These are phyloP conservation scores for Drosophila colorata DNA, from an alignment of 2,888 invertebrate genomes.

Conservation along the genomic window DNA sequence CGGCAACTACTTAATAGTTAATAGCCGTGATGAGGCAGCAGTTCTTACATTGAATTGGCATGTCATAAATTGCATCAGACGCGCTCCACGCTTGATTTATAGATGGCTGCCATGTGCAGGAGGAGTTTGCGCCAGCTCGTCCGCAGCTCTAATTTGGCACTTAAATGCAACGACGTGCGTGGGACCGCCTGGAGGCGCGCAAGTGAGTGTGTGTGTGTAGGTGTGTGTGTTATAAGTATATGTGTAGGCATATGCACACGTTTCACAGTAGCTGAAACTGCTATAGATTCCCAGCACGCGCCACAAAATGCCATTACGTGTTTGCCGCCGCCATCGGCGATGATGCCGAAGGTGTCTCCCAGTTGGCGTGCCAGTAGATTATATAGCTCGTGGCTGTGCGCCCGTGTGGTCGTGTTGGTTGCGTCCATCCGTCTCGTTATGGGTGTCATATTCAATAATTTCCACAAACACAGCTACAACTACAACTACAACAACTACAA, in stretches of 20 bases:
- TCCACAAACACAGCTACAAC: slow-evolving; percentile 13
- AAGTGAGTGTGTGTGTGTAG: slow-evolving; percentile 5
- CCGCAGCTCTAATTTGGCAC: slow-evolving; percentile 74
- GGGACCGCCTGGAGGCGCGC: slow-evolving; percentile 42
- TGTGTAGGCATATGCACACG: slow-evolving; percentile 76
- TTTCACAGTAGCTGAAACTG: slow-evolving; percentile 45
- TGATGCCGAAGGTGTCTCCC: slow-evolving; percentile 49
- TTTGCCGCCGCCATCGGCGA: slow-evolving; percentile 62
- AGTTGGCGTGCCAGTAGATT: slow-evolving; percentile 59
- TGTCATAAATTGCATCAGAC: slow-evolving; percentile 65
- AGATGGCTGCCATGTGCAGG: slow-evolving; percentile 53
- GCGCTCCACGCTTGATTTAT: slow-evolving; percentile 57
- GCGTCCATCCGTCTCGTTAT: slow-evolving; percentile 48
- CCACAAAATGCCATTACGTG: slow-evolving; percentile 78
- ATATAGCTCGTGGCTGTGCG: slow-evolving; percentile 28
- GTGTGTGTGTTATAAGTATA: slow-evolving; percentile 19
- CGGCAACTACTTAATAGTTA: slow-evolving; percentile 32
- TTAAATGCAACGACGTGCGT: slow-evolving; percentile 80
- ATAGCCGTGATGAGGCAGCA: slow-evolving; percentile 53
- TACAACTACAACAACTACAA: slow-evolving; percentile 18
- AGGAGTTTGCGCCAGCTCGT: slow-evolving; percentile 19
- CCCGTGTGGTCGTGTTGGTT: slow-evolving; percentile 8
- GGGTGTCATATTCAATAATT: slow-evolving; percentile 74
- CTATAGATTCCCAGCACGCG: slow-evolving; percentile 74
- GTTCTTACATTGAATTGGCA: slow-evolving; percentile 56